Conservation (phyloP, 2,888 invertebrate genomes). For the Siphlonurus alternatus region DNA sequence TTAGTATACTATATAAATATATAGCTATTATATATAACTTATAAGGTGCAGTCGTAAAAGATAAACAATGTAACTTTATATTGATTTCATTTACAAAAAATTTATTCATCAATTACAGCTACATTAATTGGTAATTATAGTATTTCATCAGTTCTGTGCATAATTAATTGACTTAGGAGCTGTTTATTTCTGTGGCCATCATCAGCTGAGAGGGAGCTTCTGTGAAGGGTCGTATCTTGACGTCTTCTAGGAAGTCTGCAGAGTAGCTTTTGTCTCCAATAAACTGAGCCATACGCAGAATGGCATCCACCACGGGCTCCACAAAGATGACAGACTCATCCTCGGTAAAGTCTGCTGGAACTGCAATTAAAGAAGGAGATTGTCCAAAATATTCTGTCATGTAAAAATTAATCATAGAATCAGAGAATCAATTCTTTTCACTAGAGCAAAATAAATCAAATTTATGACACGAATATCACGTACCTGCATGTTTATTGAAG, state of each 20-base stretch:
- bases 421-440: conserved; percentile 9
- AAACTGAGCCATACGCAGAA: conserved; percentile 34
- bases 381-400: conserved; percentile 9
- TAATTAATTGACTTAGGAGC: no score
- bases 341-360: conserved; percentile 29
- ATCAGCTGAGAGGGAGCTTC: neutral
- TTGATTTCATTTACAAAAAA: no score
- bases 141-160: no score
- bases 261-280: conserved; percentile 37
- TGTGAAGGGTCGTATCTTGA: neutral
- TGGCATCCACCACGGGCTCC: conserved; percentile 32
- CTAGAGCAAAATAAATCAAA: conserved; percentile 9
- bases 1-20: no score
- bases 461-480: neutral
- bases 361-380: conserved; percentile 18
- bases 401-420: conserved; percentile 4
- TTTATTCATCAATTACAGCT: no score
- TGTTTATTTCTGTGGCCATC: neutral
- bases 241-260: conserved; percentile 28
- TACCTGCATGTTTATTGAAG: no score
- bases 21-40: no score
- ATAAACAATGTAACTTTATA: no score
- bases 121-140: no score
- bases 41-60: no score
- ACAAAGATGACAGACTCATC: conserved; percentile 32